Evolutionary conservation across 2,797 vertebrate genomes (phyloP), one percentile per base, ranked within the genome.

Genomic region (Acrocephalus scirpaceus): DNA sequence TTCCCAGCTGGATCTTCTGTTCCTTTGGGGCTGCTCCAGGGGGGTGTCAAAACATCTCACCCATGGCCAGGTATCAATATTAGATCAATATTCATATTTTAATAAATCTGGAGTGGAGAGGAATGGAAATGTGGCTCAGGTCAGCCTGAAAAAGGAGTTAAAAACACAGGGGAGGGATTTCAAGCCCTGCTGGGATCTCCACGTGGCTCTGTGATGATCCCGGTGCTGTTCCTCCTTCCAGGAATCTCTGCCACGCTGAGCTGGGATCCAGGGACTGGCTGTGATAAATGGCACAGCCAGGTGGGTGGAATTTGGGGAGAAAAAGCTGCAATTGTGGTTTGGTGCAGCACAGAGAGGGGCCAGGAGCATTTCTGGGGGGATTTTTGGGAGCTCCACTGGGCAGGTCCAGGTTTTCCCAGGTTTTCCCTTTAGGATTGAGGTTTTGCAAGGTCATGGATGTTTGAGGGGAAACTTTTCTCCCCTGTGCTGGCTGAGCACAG

Each of bases 221-320:
- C 19, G 0, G 42, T 0, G 76, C 64, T 56, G 80, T 69, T 76
- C 62, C 44, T 21, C 22, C 1, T 38, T 27, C 86, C 75, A 34
- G 89, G 25, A 17, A 1, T 1, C 9, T 40, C 36, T 61, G 92
- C 50, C 64, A 15, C 0, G 40, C 45, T 5, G 74, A 15, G 60
- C 47, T 0, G 25, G 36, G 22, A 45, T 12, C 11, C 54, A 4
- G 51, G 85, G 58, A 67, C 20, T 1, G 29, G 69, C 82, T 47
- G 89, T 0, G 57, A 64, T 1, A 26, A 16, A 18, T 1, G 48
- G 86, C 71, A 44, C 1, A 3, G 72, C 4, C 1, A 15, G 34
- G 16, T 0, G 6, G 30, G 34, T 3, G 69, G 73, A 36, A 64
- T 40, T 1, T 10, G 32, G 48, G 79, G 40, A 51, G 19, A 2